Conservation (phyloP, 2,113 vertebrate genomes). For the Pseudonaja textilis region DNA sequence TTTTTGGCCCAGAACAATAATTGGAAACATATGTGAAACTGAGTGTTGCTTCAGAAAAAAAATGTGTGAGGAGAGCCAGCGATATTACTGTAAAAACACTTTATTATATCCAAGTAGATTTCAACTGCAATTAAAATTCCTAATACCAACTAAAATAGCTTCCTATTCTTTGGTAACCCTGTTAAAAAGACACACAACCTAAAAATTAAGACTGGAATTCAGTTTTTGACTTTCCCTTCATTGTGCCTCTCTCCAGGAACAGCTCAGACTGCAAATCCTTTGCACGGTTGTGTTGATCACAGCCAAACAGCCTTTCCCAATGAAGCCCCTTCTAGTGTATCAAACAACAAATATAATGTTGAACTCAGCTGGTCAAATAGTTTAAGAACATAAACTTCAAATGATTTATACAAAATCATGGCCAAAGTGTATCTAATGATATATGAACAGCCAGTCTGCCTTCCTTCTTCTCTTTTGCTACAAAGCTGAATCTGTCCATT, state of each 20-base stretch:
- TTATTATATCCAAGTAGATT: constrained; percentile 56
- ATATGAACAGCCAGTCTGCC: not conserved
- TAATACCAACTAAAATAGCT: constrained; percentile 46
- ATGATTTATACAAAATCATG: not conserved
- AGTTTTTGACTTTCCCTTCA: constrained; percentile 22
- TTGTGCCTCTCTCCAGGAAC: not conserved
- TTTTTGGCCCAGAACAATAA: constrained; percentile 56
- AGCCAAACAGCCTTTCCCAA: not conserved
- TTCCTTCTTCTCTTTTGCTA: not conserved
- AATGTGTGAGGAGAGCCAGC: constrained; percentile 45
- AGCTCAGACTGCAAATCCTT: not conserved
- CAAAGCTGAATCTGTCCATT: not conserved
- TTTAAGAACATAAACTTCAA: not conserved
- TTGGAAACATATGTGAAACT: constrained; percentile 63
- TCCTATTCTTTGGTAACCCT: constrained; percentile 49
- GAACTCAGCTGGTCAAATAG: not conserved
- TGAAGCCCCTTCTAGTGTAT: not conserved
- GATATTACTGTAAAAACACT: constrained; percentile 57
- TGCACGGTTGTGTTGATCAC: not conserved
- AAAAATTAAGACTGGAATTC: constrained; percentile 40
- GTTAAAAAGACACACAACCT: constrained; percentile 46
- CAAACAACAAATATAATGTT: not conserved
- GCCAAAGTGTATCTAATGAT: not conserved
- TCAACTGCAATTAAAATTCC: constrained; percentile 54
- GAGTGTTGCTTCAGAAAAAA: constrained; percentile 56